A percentile compares a stretch with the other conserved stretches of the same genome.
phyloP scores from a whole-genome alignment of 2,888 invertebrate species.

The Microdon myrmicae region DNA sequence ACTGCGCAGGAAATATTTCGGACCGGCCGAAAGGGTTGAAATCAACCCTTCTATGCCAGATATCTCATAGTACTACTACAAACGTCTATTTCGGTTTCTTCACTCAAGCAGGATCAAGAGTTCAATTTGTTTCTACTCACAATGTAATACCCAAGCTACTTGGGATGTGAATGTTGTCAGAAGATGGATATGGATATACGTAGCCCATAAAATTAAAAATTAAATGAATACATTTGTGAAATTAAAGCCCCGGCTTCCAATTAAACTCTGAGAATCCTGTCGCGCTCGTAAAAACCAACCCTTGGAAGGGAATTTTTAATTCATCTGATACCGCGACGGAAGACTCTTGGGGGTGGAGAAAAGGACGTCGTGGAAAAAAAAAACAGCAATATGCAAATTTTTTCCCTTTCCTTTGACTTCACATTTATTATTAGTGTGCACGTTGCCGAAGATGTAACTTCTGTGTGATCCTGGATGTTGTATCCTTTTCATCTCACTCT shows the following conservation, averaged over 20 bases:
- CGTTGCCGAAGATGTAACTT: conserved; percentile 30
- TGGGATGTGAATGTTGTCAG: no score
- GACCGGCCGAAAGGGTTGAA: no score
- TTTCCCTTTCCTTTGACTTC: conserved; percentile 21
- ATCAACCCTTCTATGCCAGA: no score
- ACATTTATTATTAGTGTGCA: conserved; percentile 40
- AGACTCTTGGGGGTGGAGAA: conserved; percentile 24
- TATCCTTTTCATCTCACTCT: conserved; percentile 45
- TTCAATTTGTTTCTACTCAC: not conserved
- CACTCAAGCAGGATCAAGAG: not conserved
- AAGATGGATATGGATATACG: no score
- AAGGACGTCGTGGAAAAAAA: conserved; percentile 14
- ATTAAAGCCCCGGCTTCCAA: conserved; percentile 40
- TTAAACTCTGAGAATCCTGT: conserved; percentile 23
- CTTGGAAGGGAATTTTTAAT: conserved; percentile 48
- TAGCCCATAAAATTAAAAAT: conserved; percentile 26
- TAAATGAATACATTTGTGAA: conserved; percentile 27
- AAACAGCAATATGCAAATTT: conserved; percentile 45
- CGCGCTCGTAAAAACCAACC: conserved; percentile 36
- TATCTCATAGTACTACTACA: no score
- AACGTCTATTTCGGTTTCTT: no score
- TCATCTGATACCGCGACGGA: conserved; percentile 42
- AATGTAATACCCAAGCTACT: no score
- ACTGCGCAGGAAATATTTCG: not conserved
- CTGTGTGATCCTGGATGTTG: conserved; percentile 33